Evolutionary conservation across 2,888 invertebrate species (phyloP), one percentile per base, ranked within the genome.

Genomic region (Perizoma affinitatum): DNA sequence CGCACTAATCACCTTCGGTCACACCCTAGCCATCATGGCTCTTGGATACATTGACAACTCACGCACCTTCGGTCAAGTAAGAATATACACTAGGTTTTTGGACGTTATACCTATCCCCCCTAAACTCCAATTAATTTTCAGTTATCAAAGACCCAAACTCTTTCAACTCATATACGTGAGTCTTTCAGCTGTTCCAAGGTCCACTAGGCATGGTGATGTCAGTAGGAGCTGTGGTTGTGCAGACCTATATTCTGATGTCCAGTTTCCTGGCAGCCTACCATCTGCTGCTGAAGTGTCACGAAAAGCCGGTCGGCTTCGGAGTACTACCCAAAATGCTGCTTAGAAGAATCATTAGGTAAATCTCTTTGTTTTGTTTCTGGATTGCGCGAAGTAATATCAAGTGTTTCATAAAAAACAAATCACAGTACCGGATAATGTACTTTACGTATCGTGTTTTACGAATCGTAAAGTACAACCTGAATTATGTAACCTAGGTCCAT

Each of bases 231-330:
- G 62, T 71, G 41, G 54, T 72, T n/a, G 76, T 77, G 44, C 77
- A 78, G 63, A 67, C 69, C 4, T 78, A 74, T 63, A 68, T 75
- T 44, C 60, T 73, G 46, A 52, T 78, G 5, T 75, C 75, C 44
- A 73, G 72, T 35, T 77, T 78, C 66, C 70, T 78, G 53, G 62
- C 73, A n/a, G 62, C 67, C 0, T 70, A 74, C 63, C 71, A 73
- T 54, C 57, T 75, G 48, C 54, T 77, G 49, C 55, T 71, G 22
- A 42, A 42, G n/a, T 42, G 42, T 9, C 42, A 5, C 7, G 42
- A 42, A 5, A 8, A 42, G n/a, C 42, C 42, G 42, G n/a, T n/a
- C 6, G 10, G 42, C 42, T 42, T 42, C 4, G 10, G 7, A n/a
- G 4, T 42, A 1, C 9, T 42, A 5, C 42, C 42, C n/a, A 42